phyloP scores from a whole-genome alignment of 1,140 invertebrate species.

The Pseudachorutes palmiensis region DNA sequence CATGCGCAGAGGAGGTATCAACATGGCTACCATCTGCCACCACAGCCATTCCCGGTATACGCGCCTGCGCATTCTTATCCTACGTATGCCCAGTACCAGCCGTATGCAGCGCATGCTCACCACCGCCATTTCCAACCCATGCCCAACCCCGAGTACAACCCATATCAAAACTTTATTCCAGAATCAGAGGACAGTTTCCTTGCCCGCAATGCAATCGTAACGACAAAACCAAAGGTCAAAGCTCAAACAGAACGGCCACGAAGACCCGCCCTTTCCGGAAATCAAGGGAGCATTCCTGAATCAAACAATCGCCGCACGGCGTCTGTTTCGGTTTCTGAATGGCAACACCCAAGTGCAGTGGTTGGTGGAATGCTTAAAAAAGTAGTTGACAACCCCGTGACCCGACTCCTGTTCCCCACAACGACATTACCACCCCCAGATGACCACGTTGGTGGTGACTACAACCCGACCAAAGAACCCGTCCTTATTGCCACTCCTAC shows the following conservation, averaged over 20 bases:
- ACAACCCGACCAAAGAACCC: neutral
- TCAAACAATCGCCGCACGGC: too few species aligned
- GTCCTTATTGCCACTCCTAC: conserved; percentile 4
- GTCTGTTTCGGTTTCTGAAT: neutral
- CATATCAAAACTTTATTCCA: conserved; percentile 26
- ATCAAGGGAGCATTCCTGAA: too few species aligned
- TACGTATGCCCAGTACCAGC: too few species aligned
- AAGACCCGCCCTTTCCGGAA: neutral
- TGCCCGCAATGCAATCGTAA: conserved; percentile 22
- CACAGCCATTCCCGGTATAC: too few species aligned
- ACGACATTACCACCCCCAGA: neutral
- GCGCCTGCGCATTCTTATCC: too few species aligned
- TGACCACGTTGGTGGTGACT: neutral
- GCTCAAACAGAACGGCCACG: neutral
- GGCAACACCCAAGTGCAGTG: neutral
- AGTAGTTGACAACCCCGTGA: conserved; percentile 8
- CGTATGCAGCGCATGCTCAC: too few species aligned
- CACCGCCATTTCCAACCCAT: neutral
- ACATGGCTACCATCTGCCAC: too few species aligned
- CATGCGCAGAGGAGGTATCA: too few species aligned
- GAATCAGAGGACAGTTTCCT: conserved; percentile 33
- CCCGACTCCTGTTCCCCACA: neutral
- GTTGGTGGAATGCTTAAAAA: neutral
- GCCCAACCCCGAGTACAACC: conserved; percentile 8
- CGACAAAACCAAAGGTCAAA: conserved; percentile 15